Evolutionary conservation across 2,888 invertebrate genomes (phyloP).

Genomic region (Tetramorium bicarinatum): DNA sequence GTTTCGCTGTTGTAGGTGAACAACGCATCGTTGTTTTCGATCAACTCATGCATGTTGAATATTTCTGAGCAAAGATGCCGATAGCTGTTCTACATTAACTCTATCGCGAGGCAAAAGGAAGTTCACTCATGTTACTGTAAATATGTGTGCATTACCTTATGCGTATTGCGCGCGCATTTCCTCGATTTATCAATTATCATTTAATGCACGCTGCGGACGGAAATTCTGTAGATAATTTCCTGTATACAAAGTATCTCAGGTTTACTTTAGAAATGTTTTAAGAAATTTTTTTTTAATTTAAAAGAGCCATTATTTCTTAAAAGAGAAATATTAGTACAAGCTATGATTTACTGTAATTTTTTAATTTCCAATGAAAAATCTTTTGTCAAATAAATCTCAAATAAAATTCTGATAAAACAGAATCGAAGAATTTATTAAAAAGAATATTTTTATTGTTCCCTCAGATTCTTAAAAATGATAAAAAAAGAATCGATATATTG

Average conservation of each 20-base stretch:
- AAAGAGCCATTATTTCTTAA: not conserved
- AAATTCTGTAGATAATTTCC: not conserved
- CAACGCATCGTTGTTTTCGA: constrained; percentile 48
- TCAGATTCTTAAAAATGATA: not conserved
- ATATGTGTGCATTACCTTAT: not conserved
- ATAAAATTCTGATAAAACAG: not conserved
- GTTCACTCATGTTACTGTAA: not conserved
- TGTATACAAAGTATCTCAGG: not conserved
- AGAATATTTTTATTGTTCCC: not conserved
- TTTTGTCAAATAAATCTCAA: not conserved
- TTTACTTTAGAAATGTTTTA: not conserved
- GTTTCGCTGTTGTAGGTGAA: constrained; percentile 53
- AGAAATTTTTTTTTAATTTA: not conserved
- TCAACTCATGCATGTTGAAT: constrained; percentile 38
- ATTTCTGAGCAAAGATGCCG: constrained; percentile 43
- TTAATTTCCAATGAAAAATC: not conserved
- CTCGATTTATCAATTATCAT: not conserved
- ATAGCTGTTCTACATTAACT: constrained; percentile 35
- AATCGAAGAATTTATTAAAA: not conserved
- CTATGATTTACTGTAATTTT: not conserved
- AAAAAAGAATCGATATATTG: not conserved
- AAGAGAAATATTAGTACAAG: not conserved
- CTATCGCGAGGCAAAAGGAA: not conserved
- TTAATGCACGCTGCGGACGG: not conserved
- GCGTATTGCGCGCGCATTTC: not conserved